Evolutionary conservation across 2,113 vertebrate species (phyloP), one percentile per base, ranked within the genome.

Genomic region (Myxocyprinus asiaticus): DNA sequence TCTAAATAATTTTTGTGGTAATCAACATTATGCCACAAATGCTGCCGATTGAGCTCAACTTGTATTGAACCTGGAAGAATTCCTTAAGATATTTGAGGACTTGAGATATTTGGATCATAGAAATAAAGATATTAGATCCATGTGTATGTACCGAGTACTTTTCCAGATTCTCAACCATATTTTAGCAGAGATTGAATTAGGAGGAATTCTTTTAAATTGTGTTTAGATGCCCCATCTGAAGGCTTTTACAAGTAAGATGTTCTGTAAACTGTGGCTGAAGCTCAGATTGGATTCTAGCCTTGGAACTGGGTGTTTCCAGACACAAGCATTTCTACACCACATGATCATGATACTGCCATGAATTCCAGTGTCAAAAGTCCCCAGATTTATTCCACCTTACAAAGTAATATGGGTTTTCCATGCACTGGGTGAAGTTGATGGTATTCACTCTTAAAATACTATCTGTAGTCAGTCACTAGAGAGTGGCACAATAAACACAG

Each of bases 291-390:
- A 8, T 22, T 68, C 5, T 14, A 78, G 44, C 15, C n/a, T 22
- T 33, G n/a, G 53, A 67, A 68, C 61, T 15, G 11, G n/a, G 53
- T 70, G 56, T 22, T 70, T 15, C 77, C 67, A 56, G 75, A 51
- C 51, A 67, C 66, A 58, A 17, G 63, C 77, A 43, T 43, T 6
- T 67, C 68, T 44, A 22, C 33, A 62, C 66, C 50, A 72, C 68
- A 70, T 83, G 59, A 77, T 72, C 82, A 42, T 76, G 65, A 67
- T 67, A 45, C 45, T 67, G 65, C 65, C 45, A 67, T 67, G 65
- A 67, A 67, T 67, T 67, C 45, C 65, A 48, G 9, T 48, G 65
- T 67, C 65, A 48, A 48, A 48, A 17, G 8, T 67, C 44, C 65
- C 3, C 44, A 47, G 65, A 48, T 48, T 48, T 67, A 67, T 67